Conservation (phyloP, 2,888 invertebrate genomes). For the Incurvaria masculella region DNA sequence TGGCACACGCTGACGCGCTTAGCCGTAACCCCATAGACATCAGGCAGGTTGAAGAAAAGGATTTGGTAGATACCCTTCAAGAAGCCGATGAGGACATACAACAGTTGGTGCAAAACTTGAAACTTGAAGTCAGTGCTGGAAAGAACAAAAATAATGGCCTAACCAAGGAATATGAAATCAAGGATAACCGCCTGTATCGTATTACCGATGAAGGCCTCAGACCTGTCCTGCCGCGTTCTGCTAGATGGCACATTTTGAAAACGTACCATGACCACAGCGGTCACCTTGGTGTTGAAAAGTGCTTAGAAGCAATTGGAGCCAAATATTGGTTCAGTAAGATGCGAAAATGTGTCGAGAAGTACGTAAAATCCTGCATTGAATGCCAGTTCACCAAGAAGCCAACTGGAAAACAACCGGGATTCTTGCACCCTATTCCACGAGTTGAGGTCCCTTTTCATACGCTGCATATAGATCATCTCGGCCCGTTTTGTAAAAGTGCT, state of each 20-base stretch:
- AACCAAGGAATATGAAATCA: neutral
- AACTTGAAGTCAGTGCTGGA: neutral
- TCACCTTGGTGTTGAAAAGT: neutral
- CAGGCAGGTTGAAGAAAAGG: neutral
- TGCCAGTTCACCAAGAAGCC: neutral
- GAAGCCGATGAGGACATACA: neutral
- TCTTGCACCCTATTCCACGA: neutral
- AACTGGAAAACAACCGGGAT: neutral
- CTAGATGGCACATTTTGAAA: neutral
- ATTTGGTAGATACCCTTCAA: neutral
- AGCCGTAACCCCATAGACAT: conserved; percentile 16
- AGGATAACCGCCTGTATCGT: neutral
- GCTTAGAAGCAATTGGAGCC: neutral
- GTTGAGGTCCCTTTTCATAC: neutral
- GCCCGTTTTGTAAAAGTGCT: neutral
- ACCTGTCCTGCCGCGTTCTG: neutral
- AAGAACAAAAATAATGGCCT: neutral
- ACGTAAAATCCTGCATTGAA: neutral
- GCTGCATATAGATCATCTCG: neutral
- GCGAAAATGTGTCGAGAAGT: too few relatives aligned
- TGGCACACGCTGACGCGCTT: conserved; percentile 22
- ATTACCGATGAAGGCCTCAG: neutral
- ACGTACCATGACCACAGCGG: neutral
- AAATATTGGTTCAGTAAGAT: neutral
- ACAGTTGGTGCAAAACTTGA: neutral